Evolutionary conservation across 2,888 invertebrate species (phyloP), one percentile per base, ranked within the genome.

Genomic region (Diplolepis rosae): DNA sequence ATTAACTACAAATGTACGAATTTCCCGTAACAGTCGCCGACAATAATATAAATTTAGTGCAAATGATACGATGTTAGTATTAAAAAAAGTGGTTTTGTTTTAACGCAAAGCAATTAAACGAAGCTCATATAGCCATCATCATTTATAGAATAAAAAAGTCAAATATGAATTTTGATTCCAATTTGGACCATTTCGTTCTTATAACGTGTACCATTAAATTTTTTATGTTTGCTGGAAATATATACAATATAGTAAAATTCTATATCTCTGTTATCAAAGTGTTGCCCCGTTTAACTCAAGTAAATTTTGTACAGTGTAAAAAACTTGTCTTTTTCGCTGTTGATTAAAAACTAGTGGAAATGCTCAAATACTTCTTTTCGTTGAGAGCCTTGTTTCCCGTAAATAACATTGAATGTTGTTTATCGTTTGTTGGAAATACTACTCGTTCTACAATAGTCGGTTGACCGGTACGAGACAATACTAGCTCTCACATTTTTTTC

Each of bases 361-460:
- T 61, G 24, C 39, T 61, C 39, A 39, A 61, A 61, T 61, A 24
- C 39, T 4, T 39, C 39, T 15, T 24, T 61, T 61, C 39, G 24
- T 9, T 39, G 61, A 39, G 61, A 24, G 22, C 48, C n/a, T 61
- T 61, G 39, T 61, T 61, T 61, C 35, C 61, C 39, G 24, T 61
- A 61, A 39, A 61, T 61, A 61, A 39, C 61, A 61, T 39, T 42
- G 27, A 61, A 61, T 24, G 24, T 61, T 61, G 39, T 61, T 61
- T 61, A 39, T 61, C 39, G 61, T 61, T 27, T 1, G 39, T 22
- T 61, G 61, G 39, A 61, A 61, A 61, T 61, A 7, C 39, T 15
- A 39, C 7, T n/a, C 15, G n/a, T 24, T n/a, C 39, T 39, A 39
- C 39, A 61, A 61, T 39, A 24, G 61, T 2, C 24, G 27, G 61